Conservation (phyloP, 2,888 invertebrate species). For the Phlogophora meticulosa region DNA sequence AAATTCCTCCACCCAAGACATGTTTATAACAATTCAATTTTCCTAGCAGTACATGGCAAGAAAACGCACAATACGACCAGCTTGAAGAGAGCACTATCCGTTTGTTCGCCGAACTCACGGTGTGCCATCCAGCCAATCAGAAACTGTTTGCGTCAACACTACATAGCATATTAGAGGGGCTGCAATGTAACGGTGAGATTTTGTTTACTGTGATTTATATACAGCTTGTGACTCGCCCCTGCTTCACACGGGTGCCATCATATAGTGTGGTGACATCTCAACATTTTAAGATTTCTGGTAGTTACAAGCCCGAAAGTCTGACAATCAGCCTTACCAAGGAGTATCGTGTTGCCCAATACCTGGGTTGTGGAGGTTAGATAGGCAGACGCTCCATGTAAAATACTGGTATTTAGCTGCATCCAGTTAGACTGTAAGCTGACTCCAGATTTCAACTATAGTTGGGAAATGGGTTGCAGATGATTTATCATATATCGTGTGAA, state of each 20-base stretch:
- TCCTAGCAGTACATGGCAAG: slow-evolving; percentile 83
- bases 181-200: slow-evolving; percentile 79
- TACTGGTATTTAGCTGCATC: too few species aligned
- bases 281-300: too few species aligned
- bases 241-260: too few species aligned
- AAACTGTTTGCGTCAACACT: slow-evolving; percentile 95
- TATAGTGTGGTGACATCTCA: too few species aligned
- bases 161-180: slow-evolving; percentile 94
- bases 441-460: not conserved
- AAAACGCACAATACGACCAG: slow-evolving; percentile 88
- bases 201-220: not conserved
- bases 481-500: too few species aligned
- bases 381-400: too few species aligned
- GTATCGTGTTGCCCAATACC: too few species aligned
- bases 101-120: slow-evolving; percentile 95
- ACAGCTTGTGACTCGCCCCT: not conserved
- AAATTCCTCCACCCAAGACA: too few species aligned
- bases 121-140: slow-evolving; percentile 96
- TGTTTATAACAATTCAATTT: slow-evolving; percentile 34
- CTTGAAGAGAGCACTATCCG: slow-evolving; percentile 95
- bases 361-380: too few species aligned
- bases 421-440: not conserved
- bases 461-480: too few species aligned
- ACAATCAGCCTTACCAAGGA: too few species aligned
- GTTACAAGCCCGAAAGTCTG: too few species aligned